Conservation (phyloP, 2,113 vertebrate species). For the Oreotragus oreotragus region DNA sequence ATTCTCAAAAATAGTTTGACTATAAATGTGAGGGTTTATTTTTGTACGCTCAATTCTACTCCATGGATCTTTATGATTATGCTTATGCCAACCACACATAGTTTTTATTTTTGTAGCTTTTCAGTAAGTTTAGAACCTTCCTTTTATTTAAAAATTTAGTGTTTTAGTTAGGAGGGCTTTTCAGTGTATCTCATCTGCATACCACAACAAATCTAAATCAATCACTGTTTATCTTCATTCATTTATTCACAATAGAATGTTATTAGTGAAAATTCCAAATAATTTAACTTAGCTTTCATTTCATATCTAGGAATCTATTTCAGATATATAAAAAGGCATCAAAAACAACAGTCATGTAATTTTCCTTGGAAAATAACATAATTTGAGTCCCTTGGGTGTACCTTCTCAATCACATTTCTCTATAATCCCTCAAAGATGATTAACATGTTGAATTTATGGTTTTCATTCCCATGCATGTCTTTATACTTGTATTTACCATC, state of each 20-base stretch:
- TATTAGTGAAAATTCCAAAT: neutral
- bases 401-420: neutral
- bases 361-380: neutral
- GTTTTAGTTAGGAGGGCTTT: neutral
- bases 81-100: neutral
- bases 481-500: neutral
- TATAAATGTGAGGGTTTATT: neutral
- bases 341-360: neutral
- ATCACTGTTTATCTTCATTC: neutral
- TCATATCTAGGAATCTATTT: neutral
- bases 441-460: neutral
- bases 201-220: neutral
- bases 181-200: neutral
- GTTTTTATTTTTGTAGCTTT: neutral
- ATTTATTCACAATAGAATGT: neutral
- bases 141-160: neutral
- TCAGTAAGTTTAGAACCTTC: neutral
- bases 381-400: neutral
- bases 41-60: neutral
- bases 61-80: neutral
- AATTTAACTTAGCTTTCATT: neutral
- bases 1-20: neutral
- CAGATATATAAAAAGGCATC: neutral
- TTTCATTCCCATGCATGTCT: neutral
- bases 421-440: neutral